phyloP scores from a whole-genome alignment of 2,888 invertebrate species.

The Allacma fusca region DNA sequence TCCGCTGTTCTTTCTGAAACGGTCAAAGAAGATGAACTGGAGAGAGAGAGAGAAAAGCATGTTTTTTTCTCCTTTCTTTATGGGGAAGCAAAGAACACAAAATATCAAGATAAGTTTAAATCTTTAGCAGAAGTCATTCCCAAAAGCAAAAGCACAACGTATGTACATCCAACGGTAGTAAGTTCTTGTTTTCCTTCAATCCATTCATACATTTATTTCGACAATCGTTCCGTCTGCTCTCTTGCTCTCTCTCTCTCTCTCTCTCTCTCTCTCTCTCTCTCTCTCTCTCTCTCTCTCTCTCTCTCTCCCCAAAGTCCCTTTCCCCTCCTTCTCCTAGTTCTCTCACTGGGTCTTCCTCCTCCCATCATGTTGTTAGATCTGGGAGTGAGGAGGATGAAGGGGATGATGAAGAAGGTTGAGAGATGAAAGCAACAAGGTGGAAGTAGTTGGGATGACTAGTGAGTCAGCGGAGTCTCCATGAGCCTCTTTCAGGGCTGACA shows the following conservation, averaged over 20 bases:
- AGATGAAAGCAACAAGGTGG: background rate
- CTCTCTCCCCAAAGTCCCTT: background rate
- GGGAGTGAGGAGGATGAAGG: too few species aligned
- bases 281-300: background rate
- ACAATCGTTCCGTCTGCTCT: too few species aligned
- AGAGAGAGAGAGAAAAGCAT: conserved; percentile 7
- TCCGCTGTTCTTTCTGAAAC: background rate
- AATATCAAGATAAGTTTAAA: conserved; percentile 32
- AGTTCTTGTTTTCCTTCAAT: conserved; percentile 23
- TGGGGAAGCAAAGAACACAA: background rate
- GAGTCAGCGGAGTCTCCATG: too few species aligned
- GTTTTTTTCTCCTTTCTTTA: conserved; percentile 29
- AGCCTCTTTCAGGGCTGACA: background rate
- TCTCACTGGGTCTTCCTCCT: conserved; percentile 8
- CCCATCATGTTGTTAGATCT: too few species aligned
- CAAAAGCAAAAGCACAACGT: background rate
- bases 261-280: background rate
- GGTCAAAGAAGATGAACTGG: conserved; percentile 14
- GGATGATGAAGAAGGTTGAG: too few species aligned
- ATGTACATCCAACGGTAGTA: too few species aligned
- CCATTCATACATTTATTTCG: conserved; percentile 13
- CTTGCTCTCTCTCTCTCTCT: background rate
- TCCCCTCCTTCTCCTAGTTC: background rate
- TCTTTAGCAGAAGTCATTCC: conserved; percentile 30
- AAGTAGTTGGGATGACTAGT: too few species aligned